Evolutionary conservation across 2,888 invertebrate genomes (phyloP).

Genomic region (Villa cingulata): DNA sequence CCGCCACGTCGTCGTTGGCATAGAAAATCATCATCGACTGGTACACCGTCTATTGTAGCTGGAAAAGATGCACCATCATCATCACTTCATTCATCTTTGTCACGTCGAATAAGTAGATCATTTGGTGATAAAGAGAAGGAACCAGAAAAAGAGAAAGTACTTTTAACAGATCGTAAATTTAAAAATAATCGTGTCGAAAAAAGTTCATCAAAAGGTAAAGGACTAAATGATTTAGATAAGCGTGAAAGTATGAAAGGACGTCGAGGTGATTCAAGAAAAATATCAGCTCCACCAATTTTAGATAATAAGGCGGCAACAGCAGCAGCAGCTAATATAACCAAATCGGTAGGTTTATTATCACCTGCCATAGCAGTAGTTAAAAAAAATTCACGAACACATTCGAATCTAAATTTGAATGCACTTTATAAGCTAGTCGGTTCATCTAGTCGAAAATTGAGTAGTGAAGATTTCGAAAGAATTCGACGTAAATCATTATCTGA

Average conservation of each 20-base stretch:
- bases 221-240: conserved; percentile 19
- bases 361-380: background rate
- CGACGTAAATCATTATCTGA: conserved; percentile 27
- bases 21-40: background rate
- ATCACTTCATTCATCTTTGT: background rate
- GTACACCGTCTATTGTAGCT: no score
- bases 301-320: conserved; percentile 7
- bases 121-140: conserved; percentile 9
- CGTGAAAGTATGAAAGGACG: conserved; percentile 22
- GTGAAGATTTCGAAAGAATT: conserved; percentile 26
- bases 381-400: conserved; percentile 17
- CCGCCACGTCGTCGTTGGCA: conserved; percentile 1
- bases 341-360: background rate
- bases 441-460: conserved; percentile 22
- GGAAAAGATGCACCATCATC: background rate
- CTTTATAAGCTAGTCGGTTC: conserved; percentile 26
- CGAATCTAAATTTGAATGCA: conserved; percentile 27
- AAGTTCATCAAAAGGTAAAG: conserved; percentile 29
- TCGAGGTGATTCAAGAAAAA: conserved; percentile 23
- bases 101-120: conserved; percentile 2
- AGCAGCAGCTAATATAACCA: background rate
- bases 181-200: conserved; percentile 31
- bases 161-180: conserved; percentile 29
- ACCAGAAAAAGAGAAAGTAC: conserved; percentile 24
- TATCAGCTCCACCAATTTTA: conserved; percentile 19